Conservation (phyloP, 1,140 invertebrate genomes). For the Aphelenchoides besseyi region DNA sequence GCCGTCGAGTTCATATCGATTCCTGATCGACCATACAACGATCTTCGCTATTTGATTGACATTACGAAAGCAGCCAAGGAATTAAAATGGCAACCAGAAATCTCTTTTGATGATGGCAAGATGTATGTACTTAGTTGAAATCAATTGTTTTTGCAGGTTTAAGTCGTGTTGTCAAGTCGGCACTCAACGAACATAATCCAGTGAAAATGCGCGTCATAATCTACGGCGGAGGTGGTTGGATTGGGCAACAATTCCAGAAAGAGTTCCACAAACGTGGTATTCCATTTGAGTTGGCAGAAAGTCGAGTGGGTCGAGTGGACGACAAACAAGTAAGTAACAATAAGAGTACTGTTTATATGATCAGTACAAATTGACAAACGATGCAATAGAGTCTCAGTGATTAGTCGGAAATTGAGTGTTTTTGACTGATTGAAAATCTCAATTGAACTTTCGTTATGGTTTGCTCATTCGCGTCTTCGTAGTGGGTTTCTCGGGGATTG, state of each 20-base stretch:
- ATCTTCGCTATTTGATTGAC: conserved; percentile 62
- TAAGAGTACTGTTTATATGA: neutral
- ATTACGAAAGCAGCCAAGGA: conserved; percentile 57
- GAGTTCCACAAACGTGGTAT: conserved; percentile 28
- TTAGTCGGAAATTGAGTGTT: neutral
- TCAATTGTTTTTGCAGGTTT: conserved; percentile 41
- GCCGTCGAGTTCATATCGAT: conserved; percentile 54
- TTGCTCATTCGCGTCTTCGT: neutral
- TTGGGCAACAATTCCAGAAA: conserved; percentile 55
- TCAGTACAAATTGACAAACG: neutral
- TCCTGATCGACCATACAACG: conserved; percentile 63
- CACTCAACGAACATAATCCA: conserved; percentile 34
- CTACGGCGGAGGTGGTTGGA: conserved; percentile 61
- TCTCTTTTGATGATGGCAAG: conserved; percentile 61
- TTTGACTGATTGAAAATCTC: too few species aligned
- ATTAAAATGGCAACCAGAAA: conserved; percentile 61
- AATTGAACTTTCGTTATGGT: neutral
- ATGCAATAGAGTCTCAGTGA: neutral
- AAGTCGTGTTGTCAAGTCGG: conserved; percentile 48
- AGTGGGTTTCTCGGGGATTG: neutral
- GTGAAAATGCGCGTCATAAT: conserved; percentile 56
- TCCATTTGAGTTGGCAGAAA: conserved; percentile 40
- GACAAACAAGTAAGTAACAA: conserved; percentile 49
- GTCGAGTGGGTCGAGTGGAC: conserved; percentile 38
- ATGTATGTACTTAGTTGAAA: conserved; percentile 4